Evolutionary conservation across 2,888 invertebrate genomes (phyloP), one percentile per base, ranked within the genome.

Genomic region (Antitype chi): DNA sequence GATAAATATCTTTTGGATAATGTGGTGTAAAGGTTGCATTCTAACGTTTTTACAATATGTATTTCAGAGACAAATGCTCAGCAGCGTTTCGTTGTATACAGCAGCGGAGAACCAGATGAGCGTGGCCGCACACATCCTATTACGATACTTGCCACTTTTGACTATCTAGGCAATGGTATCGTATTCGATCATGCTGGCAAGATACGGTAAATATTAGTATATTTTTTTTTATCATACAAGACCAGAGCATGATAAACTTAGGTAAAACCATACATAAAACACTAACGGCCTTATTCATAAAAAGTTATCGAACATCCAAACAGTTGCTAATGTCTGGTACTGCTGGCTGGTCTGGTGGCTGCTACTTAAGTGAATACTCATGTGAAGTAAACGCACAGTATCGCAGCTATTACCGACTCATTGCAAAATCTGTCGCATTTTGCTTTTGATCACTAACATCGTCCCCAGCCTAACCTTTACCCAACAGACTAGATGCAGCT

Each of bases 101-200:
- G 96, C 81, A 96, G 91, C 70, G 96, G 96, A 2, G 94, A 95
- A 63, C 94, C 93, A 0, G 95, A 96, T 68, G 94, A 94, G 57
- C 91, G 93, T 6, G 95, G 96, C 0, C 92, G 94, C 4, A 82
- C 91, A 4, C 93, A 92, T 17, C 95, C 96, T 9, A 87, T 93
- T 49, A 94, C 95, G 2, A 89, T 96, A 32, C 91, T 96, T 49
- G 96, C 94, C 5, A 94, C 94, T 11, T 96, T 96, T 81, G 96
- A 96, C 81, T 94, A 94, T 86, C 89, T 95, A 49, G 96, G 96
- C 60, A 96, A 96, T 82, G 96, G 95, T 0, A 91, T 96, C 53
- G 96, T 96, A 2, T 96, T 95, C 85, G 96, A 96, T 87, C 95
- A 96, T 75, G 74, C 89, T 43, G 96, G 96, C 9, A 96, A 96